Evolutionary conservation across 92 coral and sea anemone genomes (phyloP).

Genomic region (Parazoanthus darwini): DNA sequence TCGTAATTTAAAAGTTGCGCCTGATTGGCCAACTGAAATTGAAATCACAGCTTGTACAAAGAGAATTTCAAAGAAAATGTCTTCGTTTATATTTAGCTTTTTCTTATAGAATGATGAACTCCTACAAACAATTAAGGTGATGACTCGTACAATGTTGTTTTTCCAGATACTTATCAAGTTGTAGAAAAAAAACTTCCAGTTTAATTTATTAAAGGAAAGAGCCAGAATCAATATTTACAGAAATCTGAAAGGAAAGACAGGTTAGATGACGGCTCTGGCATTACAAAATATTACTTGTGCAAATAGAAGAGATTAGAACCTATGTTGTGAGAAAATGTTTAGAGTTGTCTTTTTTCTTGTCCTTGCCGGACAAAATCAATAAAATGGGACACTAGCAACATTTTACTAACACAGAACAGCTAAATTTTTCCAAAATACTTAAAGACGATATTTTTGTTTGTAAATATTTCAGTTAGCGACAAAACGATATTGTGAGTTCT

Average conservation of each 20-base stretch:
- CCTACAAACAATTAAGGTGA: background rate
- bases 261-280: background rate
- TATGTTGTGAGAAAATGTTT: background rate
- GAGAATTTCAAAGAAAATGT: background rate
- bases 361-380: background rate
- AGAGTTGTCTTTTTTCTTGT: background rate
- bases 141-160: too few relatives aligned
- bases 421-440: too few relatives aligned
- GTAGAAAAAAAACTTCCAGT: background rate
- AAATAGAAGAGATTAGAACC: background rate
- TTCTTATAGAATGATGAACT: background rate
- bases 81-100: background rate
- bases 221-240: background rate
- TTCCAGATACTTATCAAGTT: background rate
- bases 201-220: background rate
- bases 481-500: too few relatives aligned
- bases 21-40: background rate
- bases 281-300: background rate
- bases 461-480: background rate
- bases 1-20: background rate
- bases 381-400: background rate
- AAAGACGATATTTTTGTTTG: background rate
- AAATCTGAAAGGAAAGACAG: background rate
- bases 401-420: background rate
- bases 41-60: constrained; percentile 2